Evolutionary conservation across 2,113 vertebrate species (phyloP), one percentile per base, ranked within the genome.

Genomic region (Tenebrosternarchus preto): DNA sequence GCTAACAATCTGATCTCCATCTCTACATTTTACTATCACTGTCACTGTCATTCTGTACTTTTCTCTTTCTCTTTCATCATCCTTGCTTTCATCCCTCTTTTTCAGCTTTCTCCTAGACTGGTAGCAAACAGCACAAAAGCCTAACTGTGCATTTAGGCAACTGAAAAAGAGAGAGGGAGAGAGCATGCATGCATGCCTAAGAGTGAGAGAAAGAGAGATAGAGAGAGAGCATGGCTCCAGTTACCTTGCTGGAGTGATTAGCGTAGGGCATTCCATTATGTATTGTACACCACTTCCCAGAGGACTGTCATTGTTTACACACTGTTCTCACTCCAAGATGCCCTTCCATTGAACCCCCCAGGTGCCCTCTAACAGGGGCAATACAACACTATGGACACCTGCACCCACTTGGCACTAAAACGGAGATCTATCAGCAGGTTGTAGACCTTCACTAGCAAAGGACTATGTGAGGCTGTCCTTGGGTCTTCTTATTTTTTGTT

Each of bases 211-310:
- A 36, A 66, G 39, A 43, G 15, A 64, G 19, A 63, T 25, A 56
- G 43, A 76, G 68, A 70, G 72, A n/a, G 73, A 64, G 80, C 64
- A 82, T 82, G 78, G 82, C 84, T 87, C 86, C 74, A 76, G 83
- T 87, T 87, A 84, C 86, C 78, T 79, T 79, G 73, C 82, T 82
- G 78, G 80, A 73, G 76, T 76, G 77, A 87, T 84, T 85, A 85
- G 70, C 29, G 64, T 67, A 74, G 85, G 82, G 59, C 59, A 82
- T 84, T 87, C 84, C 69, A 68, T 83, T 59, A 64, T 76, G 70
- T 70, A 86, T 83, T 87, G 86, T 87, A 76, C 53, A 25, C 39
- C 22, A 27, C 68, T 81, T 84, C 78, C 80, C 78, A 86, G 81
- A 78, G 84, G 82, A 78, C 76, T 69, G 64, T 56, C 82, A 84